Evolutionary conservation across 2,888 invertebrate species (phyloP), one percentile per base, ranked within the genome.

Genomic region (Orthosia cruda): DNA sequence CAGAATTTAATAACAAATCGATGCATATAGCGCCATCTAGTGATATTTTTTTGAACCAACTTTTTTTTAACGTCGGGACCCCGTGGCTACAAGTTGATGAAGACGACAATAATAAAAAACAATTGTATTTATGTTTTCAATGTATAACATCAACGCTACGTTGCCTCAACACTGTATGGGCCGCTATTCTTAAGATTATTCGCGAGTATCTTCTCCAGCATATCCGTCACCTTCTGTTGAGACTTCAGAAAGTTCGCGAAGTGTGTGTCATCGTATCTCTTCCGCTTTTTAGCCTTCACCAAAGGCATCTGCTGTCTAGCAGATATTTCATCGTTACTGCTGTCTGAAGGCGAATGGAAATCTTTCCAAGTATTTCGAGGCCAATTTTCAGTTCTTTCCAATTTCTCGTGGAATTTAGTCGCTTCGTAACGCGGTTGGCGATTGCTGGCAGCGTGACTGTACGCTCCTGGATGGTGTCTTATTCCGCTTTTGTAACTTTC

Each of bases 201-300:
- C 0, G 92, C 91, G 50, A 96, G 86, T 81, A 95, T 92, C 74
- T 87, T 93, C 73, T 94, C 94, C 11, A 96, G 81, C 92, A 96
- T 95, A 55, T 93, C 93, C 20, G 95, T 96, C 0, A 96, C 96
- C 84, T 95, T 96, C 81, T 96, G 92, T 79, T 96, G 96, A 0
- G 94, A 93, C 72, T 93, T 93, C 16, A 96, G 69, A 72, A 96
- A 94, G 73, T 94, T 94, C 12, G 85, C 91, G 55, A 95, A 96
- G 83, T 94, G 94, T 2, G 90, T 85, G 65, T 95, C 95, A 65
- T 94, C 93, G 40, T 90, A 93, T 16, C 79, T 85, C 2, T 84
- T 52, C 3, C 85, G 85, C 63, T 88, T 89, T 64, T 91, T 93
- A 18, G 88, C 78, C 4, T 89, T 84, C 50, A 81, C 85, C n/a